phyloP scores from a whole-genome alignment of 2,888 invertebrate species.

The Campaea margaritaria region DNA sequence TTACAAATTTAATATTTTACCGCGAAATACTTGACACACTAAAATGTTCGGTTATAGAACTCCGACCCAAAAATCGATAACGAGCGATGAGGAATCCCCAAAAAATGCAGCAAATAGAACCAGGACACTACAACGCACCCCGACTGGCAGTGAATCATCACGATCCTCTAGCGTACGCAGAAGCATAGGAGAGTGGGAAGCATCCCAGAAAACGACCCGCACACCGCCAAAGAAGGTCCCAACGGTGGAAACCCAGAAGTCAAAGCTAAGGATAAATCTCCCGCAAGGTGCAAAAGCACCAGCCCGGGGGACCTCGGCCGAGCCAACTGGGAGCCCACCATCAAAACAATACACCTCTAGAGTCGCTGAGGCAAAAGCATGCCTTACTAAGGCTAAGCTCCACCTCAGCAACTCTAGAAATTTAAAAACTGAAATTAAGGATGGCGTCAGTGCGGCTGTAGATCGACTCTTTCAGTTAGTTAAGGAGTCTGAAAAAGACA shows the following conservation, averaged over 20 bases:
- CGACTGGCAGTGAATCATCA: too few relatives aligned
- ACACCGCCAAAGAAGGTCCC: too few relatives aligned
- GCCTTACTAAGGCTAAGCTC: not conserved
- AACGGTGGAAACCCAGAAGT: too few relatives aligned
- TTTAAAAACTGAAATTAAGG: constrained; percentile 1
- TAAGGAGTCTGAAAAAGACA: not conserved
- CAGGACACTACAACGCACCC: too few relatives aligned
- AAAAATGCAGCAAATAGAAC: too few relatives aligned
- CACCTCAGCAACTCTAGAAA: not conserved
- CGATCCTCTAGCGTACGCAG: too few relatives aligned
- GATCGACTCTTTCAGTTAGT: not conserved
- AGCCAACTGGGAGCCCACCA: not conserved
- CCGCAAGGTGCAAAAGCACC: not conserved
- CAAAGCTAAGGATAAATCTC: too few relatives aligned
- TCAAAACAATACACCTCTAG: not conserved
- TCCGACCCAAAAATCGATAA: too few relatives aligned
- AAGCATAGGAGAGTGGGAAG: not conserved
- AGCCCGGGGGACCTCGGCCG: not conserved
- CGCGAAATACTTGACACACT: not conserved
- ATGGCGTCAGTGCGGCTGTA: not conserved
- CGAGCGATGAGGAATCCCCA: too few relatives aligned
- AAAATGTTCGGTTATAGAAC: not conserved
- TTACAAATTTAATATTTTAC: not conserved
- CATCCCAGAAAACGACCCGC: too few relatives aligned
- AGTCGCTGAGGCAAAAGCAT: not conserved